phyloP scores from a whole-genome alignment of 2,797 vertebrate species.

The Bovichtus variegatus region DNA sequence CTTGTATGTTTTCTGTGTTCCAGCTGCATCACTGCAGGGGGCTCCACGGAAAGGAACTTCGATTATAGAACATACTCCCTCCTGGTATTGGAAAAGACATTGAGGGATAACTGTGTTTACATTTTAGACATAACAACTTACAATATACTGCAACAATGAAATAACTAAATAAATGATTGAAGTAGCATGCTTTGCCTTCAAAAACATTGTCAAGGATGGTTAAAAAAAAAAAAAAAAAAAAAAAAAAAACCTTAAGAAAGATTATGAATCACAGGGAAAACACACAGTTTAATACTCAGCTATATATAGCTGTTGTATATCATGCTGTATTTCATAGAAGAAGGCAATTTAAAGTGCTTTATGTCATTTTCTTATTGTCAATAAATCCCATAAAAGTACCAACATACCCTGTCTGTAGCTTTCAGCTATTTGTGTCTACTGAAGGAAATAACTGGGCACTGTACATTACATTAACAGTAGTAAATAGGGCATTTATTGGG shows the following conservation, averaged over 20 bases:
- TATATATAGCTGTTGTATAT: background rate
- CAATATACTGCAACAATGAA: background rate
- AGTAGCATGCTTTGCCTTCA: background rate
- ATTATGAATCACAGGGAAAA: background rate
- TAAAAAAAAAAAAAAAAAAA: no score
- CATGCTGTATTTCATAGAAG: background rate
- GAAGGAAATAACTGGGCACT: background rate
- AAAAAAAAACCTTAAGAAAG: background rate
- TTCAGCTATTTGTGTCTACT: background rate
- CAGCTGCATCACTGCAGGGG: conserved; percentile 94
- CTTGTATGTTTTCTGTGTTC: conserved; percentile 89
- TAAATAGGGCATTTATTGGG: background rate
- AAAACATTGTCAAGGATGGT: background rate
- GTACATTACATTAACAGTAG: background rate
- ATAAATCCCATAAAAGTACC: background rate
- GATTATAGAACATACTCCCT: conserved; percentile 87
- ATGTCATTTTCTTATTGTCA: background rate
- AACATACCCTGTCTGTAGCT: background rate
- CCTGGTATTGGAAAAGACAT: conserved; percentile 73
- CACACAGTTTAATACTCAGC: background rate
- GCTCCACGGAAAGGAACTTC: conserved; percentile 91
- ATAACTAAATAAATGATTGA: background rate
- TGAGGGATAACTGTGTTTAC: background rate
- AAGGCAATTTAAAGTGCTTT: background rate
- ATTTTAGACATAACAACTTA: background rate